Conservation (phyloP, 1,140 invertebrate species). For the Ptiloglossa arizonensis region DNA sequence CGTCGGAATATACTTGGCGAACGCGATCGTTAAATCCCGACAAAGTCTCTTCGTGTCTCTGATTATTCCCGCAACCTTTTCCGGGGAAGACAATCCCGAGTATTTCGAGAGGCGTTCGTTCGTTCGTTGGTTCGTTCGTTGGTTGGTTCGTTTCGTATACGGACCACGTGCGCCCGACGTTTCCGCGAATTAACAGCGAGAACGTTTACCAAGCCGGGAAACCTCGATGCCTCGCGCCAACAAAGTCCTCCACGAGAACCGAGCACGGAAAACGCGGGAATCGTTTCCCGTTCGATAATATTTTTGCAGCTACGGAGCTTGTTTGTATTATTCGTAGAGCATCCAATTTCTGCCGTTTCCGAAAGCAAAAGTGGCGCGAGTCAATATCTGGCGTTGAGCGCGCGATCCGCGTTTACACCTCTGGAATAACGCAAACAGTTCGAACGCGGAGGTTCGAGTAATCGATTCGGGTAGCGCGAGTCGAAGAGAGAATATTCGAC, state of each 20-base stretch:
- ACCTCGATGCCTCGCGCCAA: constrained; percentile 11
- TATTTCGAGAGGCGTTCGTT: constrained; percentile 31
- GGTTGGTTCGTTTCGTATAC: not conserved
- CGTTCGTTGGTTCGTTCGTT: too few species aligned
- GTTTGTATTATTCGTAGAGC: not conserved
- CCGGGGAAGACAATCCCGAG: not conserved
- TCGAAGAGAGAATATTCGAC: too few species aligned
- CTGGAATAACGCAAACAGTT: not conserved
- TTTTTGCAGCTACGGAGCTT: not conserved
- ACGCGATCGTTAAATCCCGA: not conserved
- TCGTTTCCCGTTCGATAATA: not conserved
- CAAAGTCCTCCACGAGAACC: constrained; percentile 20
- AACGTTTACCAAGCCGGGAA: constrained; percentile 21
- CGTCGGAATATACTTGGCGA: constrained; percentile 17
- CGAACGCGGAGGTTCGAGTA: not conserved
- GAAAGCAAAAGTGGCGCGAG: too few species aligned
- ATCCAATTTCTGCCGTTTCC: too few species aligned
- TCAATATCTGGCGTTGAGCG: too few species aligned
- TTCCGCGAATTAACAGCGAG: constrained; percentile 28
- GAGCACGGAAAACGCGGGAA: not conserved
- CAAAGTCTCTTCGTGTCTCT: not conserved
- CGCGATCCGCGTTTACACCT: too few species aligned
- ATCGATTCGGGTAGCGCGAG: too few species aligned
- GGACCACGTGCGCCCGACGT: constrained; percentile 10
- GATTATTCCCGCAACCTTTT: too few species aligned